Percentiles rank a stretch among this genome's conserved stretches.
Conservation (phyloP, 35 echinoderm and acorn worm species). For the Apostichopus japonicus region DNA sequence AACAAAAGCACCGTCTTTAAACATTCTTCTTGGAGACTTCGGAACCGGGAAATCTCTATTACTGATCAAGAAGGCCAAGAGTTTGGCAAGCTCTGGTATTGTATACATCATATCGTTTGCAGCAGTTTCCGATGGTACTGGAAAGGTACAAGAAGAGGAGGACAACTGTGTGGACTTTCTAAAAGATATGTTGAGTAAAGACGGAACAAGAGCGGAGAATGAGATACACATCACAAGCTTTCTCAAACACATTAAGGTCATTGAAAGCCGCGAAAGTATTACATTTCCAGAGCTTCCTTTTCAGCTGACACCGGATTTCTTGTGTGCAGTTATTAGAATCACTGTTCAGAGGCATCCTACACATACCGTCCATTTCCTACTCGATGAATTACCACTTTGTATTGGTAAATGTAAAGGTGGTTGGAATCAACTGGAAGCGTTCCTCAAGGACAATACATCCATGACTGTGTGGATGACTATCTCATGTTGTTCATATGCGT, state of each 20-base stretch:
- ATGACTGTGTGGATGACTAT: slow-evolving; percentile 45
- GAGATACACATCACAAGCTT: slow-evolving; percentile 2
- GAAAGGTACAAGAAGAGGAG: slow-evolving; percentile 26
- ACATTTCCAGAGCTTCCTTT: slow-evolving; percentile 6
- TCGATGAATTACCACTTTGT: slow-evolving; percentile 41
- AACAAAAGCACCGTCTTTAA: neutral
- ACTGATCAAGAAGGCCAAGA: slow-evolving; percentile 1
- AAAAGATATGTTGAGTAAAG: neutral
- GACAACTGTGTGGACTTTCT: slow-evolving; percentile 24
- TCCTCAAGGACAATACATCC: neutral
- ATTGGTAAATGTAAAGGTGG: neutral
- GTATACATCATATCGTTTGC: slow-evolving; percentile 36
- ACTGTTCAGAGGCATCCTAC: neutral
- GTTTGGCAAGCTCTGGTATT: neutral
- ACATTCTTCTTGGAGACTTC: slow-evolving; percentile 35
- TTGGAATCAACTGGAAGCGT: slow-evolving; percentile 16
- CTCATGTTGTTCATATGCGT: slow-evolving; percentile 23
- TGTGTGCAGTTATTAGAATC: neutral
- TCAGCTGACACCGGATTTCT: slow-evolving; percentile 21
- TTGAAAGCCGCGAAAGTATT: neutral
- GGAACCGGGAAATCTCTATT: slow-evolving; percentile 46
- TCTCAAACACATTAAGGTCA: neutral
- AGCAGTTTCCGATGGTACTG: slow-evolving; percentile 1
- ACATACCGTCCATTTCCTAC: slow-evolving; percentile 2
- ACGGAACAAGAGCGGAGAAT: neutral